Percentiles rank a stretch among this genome's conserved stretches.
Conservation (phyloP, 92 coral and sea anemone species). For the Zoanthus gigantus region DNA sequence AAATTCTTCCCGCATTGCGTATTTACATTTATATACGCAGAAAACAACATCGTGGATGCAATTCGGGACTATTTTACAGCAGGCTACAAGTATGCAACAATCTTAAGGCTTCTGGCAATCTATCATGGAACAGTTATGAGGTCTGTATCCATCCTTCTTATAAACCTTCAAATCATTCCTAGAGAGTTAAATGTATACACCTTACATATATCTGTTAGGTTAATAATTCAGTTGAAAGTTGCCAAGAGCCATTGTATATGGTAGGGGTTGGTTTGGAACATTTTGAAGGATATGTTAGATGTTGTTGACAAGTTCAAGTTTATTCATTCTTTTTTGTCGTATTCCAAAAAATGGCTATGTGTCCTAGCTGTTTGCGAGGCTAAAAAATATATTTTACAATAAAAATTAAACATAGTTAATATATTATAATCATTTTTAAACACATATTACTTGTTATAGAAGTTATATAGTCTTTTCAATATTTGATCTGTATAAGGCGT, state of each 20-base stretch:
- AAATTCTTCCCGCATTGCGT: neutral
- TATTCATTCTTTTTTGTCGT: neutral
- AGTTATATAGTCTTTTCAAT: too few species aligned
- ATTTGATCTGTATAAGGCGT: too few species aligned
- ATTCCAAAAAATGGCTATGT: neutral
- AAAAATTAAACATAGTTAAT: slow-evolving; percentile 4
- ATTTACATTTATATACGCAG: too few species aligned
- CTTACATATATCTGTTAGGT: neutral
- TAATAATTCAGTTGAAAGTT: neutral
- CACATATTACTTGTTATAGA: neutral
- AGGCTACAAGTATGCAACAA: slow-evolving; percentile 9
- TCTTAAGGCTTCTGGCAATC: slow-evolving; percentile 16
- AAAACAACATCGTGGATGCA: neutral
- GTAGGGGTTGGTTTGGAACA: neutral
- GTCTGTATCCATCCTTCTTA: slow-evolving; percentile 6
- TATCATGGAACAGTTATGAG: slow-evolving; percentile 18
- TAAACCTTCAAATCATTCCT: slow-evolving; percentile 10
- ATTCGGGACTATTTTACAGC: slow-evolving; percentile 8
- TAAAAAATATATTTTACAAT: slow-evolving; percentile 23
- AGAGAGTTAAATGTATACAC: neutral
- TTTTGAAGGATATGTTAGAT: slow-evolving; percentile 9
- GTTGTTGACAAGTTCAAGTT: neutral
- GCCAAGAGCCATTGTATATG: neutral
- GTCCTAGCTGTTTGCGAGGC: slow-evolving; percentile 12
- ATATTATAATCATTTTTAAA: slow-evolving; percentile 10